Base-by-base conservation (phyloP, 2,888 invertebrate genomes). In the Acanthosoma haemorrhoidale region DNA sequence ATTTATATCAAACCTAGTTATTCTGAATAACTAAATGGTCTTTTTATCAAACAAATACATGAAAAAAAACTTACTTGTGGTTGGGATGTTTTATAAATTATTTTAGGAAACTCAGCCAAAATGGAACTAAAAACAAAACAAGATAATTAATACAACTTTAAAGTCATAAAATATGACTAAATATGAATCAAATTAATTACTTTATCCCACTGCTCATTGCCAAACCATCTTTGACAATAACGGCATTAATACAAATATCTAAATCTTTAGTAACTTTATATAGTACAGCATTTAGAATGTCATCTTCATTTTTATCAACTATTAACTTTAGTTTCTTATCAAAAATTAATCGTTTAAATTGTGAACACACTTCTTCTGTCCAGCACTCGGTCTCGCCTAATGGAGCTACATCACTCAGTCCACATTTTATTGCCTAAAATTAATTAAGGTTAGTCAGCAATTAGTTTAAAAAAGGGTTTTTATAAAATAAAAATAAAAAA, bases 171-270 rank as follows among this genome's bases (percentile, higher is more conserved):
- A 18, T 39, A 1, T 18, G 13, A 21, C 18, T 2, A 32, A 32
- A 32, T 32, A 32, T 32, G 4, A 9, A n/a, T 39, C 21, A 16
- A 32, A 61, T 66, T n/a, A 77, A 80, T 79, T 78, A 85, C 85
- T 80, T 78, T 57, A 77, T 76, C 1, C 86, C 87, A 3, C 80
- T 83, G 61, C 84, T 82, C 13, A 76, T 69, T 0, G 84, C 87
- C 25, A 82, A 78, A 0, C 80, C 80, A 18, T 81, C 78, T 9
- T 79, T 77, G 0, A 86, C 84, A 70, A 88, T 76, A 38, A 81
- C 71, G 0, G 83, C 81, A 75, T 85, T 86, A 2, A 88, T 76
- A 75, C 85, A 85, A 1, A 80, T 73, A 38, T 82, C 80, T 2
- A 78, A 76, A 1, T 77, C 73, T 8, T 77, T 76, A 71, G 76